Conservation (phyloP, 2,113 vertebrate species). For the Campylomormyrus numenius region DNA sequence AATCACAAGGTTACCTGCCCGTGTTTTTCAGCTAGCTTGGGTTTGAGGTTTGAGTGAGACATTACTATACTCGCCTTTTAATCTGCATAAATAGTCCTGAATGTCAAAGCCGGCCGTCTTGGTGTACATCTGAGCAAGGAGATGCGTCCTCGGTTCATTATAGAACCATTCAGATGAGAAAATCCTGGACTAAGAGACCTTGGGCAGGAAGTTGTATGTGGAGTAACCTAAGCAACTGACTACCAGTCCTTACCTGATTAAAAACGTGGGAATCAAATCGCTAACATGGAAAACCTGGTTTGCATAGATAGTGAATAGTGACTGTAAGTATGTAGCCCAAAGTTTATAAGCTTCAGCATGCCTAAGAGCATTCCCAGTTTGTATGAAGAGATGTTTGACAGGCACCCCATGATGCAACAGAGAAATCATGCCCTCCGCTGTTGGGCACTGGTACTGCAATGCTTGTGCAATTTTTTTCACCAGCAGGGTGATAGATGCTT, state of each 20-base stretch:
- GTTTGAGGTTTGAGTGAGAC: neutral
- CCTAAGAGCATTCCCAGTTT: neutral
- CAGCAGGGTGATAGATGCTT: neutral
- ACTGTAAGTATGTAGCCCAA: neutral
- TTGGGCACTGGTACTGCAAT: slow-evolving; percentile 32
- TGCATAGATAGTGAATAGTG: neutral
- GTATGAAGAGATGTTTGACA: neutral
- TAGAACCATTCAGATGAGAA: neutral
- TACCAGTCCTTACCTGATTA: neutral
- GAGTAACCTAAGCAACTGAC: neutral
- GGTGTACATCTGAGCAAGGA: neutral
- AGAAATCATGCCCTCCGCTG: slow-evolving; percentile 47
- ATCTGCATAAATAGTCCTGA: neutral
- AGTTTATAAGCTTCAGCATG: neutral
- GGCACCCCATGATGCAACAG: neutral
- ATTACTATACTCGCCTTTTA: neutral
- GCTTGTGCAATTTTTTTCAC: neutral
- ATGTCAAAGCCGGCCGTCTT: neutral
- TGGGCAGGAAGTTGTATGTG: neutral
- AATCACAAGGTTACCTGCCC: neutral
- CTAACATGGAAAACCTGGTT: neutral
- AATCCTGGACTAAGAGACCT: neutral
- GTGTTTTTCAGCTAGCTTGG: neutral
- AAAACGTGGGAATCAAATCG: neutral
- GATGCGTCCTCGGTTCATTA: neutral